Evolutionary conservation across 1,140 invertebrate species (phyloP).

Genomic region (Drosophila tani): DNA sequence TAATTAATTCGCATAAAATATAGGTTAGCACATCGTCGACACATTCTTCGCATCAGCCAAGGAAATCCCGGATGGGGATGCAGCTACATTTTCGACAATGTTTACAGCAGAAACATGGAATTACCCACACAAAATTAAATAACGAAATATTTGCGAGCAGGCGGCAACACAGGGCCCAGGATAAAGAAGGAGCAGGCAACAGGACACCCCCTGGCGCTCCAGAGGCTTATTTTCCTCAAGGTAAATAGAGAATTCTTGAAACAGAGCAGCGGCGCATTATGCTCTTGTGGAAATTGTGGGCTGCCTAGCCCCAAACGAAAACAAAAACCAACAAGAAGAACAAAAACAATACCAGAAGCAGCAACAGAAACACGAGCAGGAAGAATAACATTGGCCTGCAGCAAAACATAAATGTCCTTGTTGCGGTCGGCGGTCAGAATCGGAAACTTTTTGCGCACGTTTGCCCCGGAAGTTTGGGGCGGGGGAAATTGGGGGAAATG

Average conservation of each 20-base stretch:
- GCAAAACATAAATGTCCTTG: constrained; percentile 80
- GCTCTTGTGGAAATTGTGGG: constrained; percentile 71
- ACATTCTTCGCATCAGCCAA: constrained; percentile 10
- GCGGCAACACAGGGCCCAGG: constrained; percentile 1
- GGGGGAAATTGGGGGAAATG: constrained; percentile 1
- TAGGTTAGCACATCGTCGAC: constrained; percentile 11
- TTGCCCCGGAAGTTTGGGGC: constrained; percentile 34
- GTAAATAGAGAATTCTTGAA: constrained; percentile 59
- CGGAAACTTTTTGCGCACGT: constrained; percentile 67
- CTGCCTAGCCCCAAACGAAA: constrained; percentile 32
- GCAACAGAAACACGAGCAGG: constrained; percentile 20
- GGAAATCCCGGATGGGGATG: constrained; percentile 16
- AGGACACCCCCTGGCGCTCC: background rate
- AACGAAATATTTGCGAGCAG: constrained; percentile 59
- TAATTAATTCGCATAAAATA: constrained; percentile 32
- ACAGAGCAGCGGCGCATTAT: constrained; percentile 56
- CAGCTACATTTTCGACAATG: constrained; percentile 22
- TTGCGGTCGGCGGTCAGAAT: constrained; percentile 66
- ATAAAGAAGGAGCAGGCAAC: background rate
- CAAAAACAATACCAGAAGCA: constrained; percentile 5
- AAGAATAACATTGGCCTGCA: constrained; percentile 60
- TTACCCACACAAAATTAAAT: constrained; percentile 56
- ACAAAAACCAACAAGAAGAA: constrained; percentile 16
- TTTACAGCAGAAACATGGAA: constrained; percentile 16
- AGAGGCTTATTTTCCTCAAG: constrained; percentile 30